phyloP scores from a whole-genome alignment of 2,888 invertebrate genomes.

The Acrobasis suavella region DNA sequence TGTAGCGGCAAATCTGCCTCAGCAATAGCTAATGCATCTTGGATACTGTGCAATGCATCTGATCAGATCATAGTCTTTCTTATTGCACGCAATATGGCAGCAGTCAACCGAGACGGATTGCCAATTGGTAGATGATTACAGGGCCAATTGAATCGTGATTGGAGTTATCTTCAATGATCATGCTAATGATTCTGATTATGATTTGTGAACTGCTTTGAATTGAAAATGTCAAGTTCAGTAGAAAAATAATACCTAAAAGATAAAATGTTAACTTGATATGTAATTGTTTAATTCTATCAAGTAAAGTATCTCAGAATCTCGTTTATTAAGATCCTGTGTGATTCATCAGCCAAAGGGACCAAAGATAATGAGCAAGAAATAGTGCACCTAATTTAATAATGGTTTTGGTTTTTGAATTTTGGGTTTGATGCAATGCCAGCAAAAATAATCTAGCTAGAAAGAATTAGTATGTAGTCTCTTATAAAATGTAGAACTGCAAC shows the following conservation, averaged over 20 bases:
- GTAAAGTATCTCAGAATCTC: too few species aligned
- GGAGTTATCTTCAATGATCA: constrained; percentile 25
- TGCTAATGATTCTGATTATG: constrained; percentile 15
- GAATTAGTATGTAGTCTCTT: neutral
- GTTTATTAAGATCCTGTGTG: too few species aligned
- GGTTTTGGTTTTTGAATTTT: too few species aligned
- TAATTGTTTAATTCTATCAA: too few species aligned
- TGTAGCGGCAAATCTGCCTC: constrained; percentile 61
- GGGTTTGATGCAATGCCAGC: too few species aligned
- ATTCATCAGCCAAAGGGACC: too few species aligned
- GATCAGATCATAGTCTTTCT: constrained; percentile 46
- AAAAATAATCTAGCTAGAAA: too few species aligned
- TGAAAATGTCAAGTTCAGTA: too few species aligned
- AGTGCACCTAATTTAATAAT: too few species aligned
- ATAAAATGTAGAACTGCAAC: constrained; percentile 19
- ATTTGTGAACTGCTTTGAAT: neutral
- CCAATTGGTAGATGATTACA: constrained; percentile 59
- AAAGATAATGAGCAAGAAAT: too few species aligned
- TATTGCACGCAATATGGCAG: constrained; percentile 57
- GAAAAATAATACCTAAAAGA: too few species aligned
- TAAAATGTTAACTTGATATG: too few species aligned
- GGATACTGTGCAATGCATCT: constrained; percentile 53
- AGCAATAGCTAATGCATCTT: constrained; percentile 44
- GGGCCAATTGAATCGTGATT: constrained; percentile 52
- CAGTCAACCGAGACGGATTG: constrained; percentile 59